Evolutionary conservation across 2,797 vertebrate species (phyloP), one percentile per base, ranked within the genome.

Genomic region (Hyperoplus immaculatus): DNA sequence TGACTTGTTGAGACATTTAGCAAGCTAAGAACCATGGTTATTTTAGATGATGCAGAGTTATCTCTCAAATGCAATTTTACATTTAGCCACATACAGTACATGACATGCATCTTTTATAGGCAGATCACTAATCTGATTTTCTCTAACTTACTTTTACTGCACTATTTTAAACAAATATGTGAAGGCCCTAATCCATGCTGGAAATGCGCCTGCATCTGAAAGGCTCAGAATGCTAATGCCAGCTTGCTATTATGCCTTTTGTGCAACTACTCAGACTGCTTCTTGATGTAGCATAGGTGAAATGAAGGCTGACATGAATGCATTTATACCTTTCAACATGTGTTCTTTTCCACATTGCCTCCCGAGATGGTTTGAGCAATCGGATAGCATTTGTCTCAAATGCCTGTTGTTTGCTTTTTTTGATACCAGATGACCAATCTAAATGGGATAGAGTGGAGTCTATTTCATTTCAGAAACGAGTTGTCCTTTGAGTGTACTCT

Each of bases 91-190:
- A 6, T 8, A n/a, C 16, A 18, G 8, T 29, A 21, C 18, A 29
- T 54, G 18, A 38, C 6, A 21, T 43, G 16, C 54, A 50, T 63
- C 16, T 50, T 56, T 38, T 4, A 72, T 38, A 0, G 16, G 59
- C 59, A 42, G 61, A 56, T 42, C 57, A 36, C 14, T 46, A 51
- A 55, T 66, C 60, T 70, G 75, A 56, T 58, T 67, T 51, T 47
- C 51, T 47, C 14, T 41, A 39, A 21, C 55, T 68, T 47, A n/a
- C 15, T 43, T 65, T 21, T 41, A 18, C 36, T 45, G 14, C 1
- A 12, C 69, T 13, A 15, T 29, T 29, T 29, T 51, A 58, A 46
- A 51, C 29, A 36, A 46, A 72, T 51, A 41, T 43, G 36, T 21
- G 36, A 10, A 29, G 36, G 45, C 50, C 42, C 54, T 16, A 18